Evolutionary conservation across 2,888 invertebrate species (phyloP).

Genomic region (Thecocarcelia acutangulata): DNA sequence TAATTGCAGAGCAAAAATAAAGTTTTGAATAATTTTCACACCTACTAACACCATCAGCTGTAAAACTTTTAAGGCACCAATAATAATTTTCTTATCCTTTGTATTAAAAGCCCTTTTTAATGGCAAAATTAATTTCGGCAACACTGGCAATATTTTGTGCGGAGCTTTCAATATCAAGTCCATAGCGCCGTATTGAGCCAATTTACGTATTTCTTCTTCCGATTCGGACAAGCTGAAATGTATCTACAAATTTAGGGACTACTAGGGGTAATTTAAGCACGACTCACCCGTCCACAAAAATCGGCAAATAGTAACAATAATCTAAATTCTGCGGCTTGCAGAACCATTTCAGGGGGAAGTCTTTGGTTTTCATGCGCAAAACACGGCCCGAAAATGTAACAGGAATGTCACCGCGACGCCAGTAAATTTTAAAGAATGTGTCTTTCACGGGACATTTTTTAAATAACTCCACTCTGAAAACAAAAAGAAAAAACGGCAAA

Average conservation of each 20-base stretch:
- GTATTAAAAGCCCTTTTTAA: conserved; percentile 95
- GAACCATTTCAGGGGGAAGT: conserved; percentile 78
- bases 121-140: conserved; percentile 95
- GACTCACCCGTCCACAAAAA: conserved; percentile 92
- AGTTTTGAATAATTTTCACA: conserved; percentile 75
- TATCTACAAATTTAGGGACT: neutral
- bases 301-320: conserved; percentile 95
- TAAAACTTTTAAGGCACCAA: conserved; percentile 90
- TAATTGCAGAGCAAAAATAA: neutral
- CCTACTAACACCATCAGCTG: conserved; percentile 92
- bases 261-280: neutral
- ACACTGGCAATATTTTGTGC: conserved; percentile 86
- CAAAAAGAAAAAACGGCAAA: too few species aligned
- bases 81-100: conserved; percentile 89
- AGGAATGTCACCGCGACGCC: conserved; percentile 80
- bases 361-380: conserved; percentile 69
- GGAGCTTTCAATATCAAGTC: conserved; percentile 87
- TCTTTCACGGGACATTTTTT: conserved; percentile 75
- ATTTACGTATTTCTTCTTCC: conserved; percentile 90
- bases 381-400: conserved; percentile 75
- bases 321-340: conserved; percentile 84
- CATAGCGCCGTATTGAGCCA: conserved; percentile 92
- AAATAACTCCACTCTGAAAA: conserved; percentile 75
- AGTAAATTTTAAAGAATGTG: conserved; percentile 79
- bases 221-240: conserved; percentile 86